phyloP scores from a whole-genome alignment of 2,113 vertebrate species.

The Gasterosteus nipponicus region DNA sequence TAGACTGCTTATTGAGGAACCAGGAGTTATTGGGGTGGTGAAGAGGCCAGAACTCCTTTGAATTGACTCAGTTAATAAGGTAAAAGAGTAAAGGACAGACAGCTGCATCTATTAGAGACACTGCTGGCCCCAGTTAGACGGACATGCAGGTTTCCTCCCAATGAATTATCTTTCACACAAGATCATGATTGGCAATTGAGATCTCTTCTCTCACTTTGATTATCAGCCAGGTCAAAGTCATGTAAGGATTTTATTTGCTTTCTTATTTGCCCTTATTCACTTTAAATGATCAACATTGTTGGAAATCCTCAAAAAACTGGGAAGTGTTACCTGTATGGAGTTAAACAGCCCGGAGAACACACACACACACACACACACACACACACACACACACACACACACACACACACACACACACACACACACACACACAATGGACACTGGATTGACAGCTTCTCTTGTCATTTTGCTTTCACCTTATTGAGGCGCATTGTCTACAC shows the following conservation, averaged over 20 bases:
- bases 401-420: neutral
- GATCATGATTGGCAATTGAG: neutral
- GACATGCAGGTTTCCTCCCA: conserved; percentile 25
- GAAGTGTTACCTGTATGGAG: neutral
- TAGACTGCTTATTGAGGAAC: neutral
- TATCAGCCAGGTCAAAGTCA: conserved; percentile 13
- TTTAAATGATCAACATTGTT: conserved; percentile 40
- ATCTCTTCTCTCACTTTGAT: neutral
- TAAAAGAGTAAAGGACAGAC: conserved; percentile 27
- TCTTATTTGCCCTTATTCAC: conserved; percentile 48
- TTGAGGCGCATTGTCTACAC: neutral
- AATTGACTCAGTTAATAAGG: conserved; percentile 63
- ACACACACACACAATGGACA: neutral
- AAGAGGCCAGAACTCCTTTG: conserved; percentile 35
- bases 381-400: neutral
- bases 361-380: neutral
- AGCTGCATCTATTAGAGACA: conserved; percentile 27
- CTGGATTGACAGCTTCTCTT: neutral
- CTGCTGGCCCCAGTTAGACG: conserved; percentile 38
- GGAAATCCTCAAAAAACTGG: conserved; percentile 53
- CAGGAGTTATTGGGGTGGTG: neutral
- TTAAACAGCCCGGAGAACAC: neutral
- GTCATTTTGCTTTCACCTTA: neutral
- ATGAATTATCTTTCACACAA: conserved; percentile 35
- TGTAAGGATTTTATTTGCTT: conserved; percentile 22